Evolutionary conservation across 1,140 invertebrate genomes (phyloP).

Genomic region (Andricus grossulariae): DNA sequence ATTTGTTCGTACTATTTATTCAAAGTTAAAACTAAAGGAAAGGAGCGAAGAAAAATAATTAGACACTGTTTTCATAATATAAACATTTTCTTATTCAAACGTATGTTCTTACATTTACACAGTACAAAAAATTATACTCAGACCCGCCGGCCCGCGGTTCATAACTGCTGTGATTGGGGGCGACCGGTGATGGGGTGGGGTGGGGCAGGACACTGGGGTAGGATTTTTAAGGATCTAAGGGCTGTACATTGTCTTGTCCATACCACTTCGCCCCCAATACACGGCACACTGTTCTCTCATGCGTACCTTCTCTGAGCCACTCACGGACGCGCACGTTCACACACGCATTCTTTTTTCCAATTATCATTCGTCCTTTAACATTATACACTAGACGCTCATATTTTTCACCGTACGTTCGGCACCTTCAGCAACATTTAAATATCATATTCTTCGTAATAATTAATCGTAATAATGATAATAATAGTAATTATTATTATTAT

Average conservation of each 20-base stretch:
- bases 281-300: constrained; percentile 55
- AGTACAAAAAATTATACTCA: constrained; percentile 79
- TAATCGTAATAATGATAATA: constrained; percentile 60
- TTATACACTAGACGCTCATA: constrained; percentile 33
- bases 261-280: constrained; percentile 67
- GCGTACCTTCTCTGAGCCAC: constrained; percentile 41
- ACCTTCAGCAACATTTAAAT: constrained; percentile 73
- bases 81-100: constrained; percentile 79
- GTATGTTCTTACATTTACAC: constrained; percentile 79
- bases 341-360: constrained; percentile 39
- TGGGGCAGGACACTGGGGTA: constrained; percentile 55
- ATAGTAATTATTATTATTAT: constrained; percentile 64
- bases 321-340: constrained; percentile 41
- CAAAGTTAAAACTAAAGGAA: neutral
- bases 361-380: constrained; percentile 32
- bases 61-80: constrained; percentile 70
- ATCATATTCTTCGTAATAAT: constrained; percentile 68
- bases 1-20: too few species aligned
- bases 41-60: neutral
- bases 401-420: constrained; percentile 46
- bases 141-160: constrained; percentile 70
- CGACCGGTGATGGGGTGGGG: constrained; percentile 57
- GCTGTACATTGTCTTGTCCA: constrained; percentile 65
- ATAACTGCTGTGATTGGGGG: constrained; percentile 71
- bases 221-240: constrained; percentile 52